Conservation (phyloP, 2,797 vertebrate genomes). For the Platalea minor region DNA sequence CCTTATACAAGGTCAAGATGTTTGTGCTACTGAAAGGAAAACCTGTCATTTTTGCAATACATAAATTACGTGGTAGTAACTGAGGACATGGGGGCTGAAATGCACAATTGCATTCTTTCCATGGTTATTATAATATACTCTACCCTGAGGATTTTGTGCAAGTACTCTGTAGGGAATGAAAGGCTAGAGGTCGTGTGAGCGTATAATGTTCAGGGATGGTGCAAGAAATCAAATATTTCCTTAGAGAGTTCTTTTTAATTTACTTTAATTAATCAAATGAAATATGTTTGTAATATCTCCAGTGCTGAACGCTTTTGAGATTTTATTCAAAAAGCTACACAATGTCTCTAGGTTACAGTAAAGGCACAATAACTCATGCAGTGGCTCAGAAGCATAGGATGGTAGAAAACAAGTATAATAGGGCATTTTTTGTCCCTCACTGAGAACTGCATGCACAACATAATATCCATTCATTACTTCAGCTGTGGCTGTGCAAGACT, state of each 20-base stretch:
- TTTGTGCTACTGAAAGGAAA: slow-evolving; percentile 34
- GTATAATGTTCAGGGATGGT: not conserved
- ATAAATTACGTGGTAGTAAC: slow-evolving; percentile 47
- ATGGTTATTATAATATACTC: slow-evolving; percentile 32
- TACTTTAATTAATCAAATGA: slow-evolving; percentile 63
- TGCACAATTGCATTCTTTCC: slow-evolving; percentile 44
- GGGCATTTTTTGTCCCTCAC: not conserved
- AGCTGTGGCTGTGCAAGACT: not conserved
- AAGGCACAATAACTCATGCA: slow-evolving; percentile 18
- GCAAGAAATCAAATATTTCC: slow-evolving; percentile 43
- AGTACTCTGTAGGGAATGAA: slow-evolving; percentile 38
- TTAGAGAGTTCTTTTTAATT: slow-evolving; percentile 36
- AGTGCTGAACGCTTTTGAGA: not conserved
- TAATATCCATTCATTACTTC: not conserved
- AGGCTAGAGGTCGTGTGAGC: slow-evolving; percentile 33
- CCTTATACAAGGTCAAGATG: not conserved
- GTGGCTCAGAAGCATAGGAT: not conserved
- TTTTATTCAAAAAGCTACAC: slow-evolving; percentile 35
- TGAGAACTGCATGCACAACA: not conserved
- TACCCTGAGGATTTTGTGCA: slow-evolving; percentile 26
- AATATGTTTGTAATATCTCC: slow-evolving; percentile 43
- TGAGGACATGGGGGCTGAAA: slow-evolving; percentile 17
- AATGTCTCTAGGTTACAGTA: not conserved
- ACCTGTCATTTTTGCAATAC: slow-evolving; percentile 11
- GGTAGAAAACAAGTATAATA: not conserved